A percentile compares a stretch with the other conserved stretches of the same genome.
phyloP scores from a whole-genome alignment of 2,113 vertebrate genomes.

The Prionailurus viverrinus region DNA sequence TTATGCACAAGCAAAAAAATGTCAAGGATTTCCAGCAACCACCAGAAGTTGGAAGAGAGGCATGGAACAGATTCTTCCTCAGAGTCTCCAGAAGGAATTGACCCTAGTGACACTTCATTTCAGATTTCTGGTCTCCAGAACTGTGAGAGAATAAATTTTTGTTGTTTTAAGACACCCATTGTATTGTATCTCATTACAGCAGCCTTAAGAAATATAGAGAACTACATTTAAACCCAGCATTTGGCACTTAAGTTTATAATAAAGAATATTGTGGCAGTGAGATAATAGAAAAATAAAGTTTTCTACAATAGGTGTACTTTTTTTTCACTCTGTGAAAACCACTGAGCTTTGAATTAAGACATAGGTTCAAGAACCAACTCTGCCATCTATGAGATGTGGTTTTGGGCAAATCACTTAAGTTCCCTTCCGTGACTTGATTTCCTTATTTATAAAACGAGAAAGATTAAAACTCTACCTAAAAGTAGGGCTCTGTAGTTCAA shows the following conservation, averaged over 20 bases:
- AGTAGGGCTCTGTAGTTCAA: neutral
- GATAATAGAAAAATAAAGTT: neutral
- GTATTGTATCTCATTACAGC: neutral
- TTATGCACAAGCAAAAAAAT: neutral
- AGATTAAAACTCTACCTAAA: constrained; percentile 18
- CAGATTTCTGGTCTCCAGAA: neutral
- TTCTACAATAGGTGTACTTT: neutral
- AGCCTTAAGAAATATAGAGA: neutral
- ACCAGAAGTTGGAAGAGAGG: neutral
- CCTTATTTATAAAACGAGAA: constrained; percentile 16
- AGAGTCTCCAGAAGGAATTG: neutral
- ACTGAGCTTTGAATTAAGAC: neutral
- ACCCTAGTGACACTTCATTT: neutral
- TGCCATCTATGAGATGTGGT: neutral
- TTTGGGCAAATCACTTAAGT: neutral
- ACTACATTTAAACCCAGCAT: neutral
- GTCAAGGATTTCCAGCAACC: neutral
- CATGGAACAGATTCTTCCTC: neutral
- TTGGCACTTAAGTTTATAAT: neutral
- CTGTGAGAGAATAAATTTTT: neutral
- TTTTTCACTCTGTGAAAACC: neutral
- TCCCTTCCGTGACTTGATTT: neutral
- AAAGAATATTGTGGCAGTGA: neutral
- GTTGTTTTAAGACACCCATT: neutral
- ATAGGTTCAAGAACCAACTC: neutral